Evolutionary conservation across 2,113 vertebrate genomes (phyloP).

Genomic region (Aphelocoma coerulescens): DNA sequence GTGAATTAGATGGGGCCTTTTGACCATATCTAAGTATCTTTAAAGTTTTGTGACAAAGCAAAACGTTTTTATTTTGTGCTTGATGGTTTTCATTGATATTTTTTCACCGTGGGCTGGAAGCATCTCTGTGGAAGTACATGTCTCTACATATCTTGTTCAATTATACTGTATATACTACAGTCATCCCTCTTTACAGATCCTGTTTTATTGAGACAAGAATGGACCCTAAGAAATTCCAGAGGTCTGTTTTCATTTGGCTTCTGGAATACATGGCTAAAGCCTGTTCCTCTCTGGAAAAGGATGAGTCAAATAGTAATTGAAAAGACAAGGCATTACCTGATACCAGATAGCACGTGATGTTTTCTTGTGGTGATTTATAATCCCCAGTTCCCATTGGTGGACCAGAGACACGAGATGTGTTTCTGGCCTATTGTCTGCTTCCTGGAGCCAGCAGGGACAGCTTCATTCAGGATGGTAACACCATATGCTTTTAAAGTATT

Average conservation of each 20-base stretch:
- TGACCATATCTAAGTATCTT: neutral
- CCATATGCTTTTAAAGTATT: slow-evolving; percentile 51
- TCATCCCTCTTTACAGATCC: neutral
- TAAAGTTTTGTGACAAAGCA: neutral
- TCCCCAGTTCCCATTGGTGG: neutral
- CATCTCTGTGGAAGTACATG: neutral
- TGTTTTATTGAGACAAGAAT: neutral
- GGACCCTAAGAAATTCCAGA: neutral
- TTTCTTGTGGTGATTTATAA: neutral
- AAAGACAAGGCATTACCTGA: slow-evolving; percentile 42
- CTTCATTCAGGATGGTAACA: slow-evolving; percentile 38
- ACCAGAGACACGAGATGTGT: neutral
- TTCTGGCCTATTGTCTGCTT: slow-evolving; percentile 37
- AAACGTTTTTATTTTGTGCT: neutral
- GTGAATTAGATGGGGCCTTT: neutral
- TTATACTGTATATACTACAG: neutral
- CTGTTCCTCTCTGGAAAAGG: neutral
- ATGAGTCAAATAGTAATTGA: slow-evolving; percentile 14
- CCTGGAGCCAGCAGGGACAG: neutral
- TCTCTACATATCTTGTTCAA: neutral
- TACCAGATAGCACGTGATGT: neutral
- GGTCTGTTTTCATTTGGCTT: neutral
- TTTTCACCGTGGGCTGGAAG: neutral
- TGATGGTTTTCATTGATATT: neutral
- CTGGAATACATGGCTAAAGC: neutral